Base-by-base conservation (phyloP, 1,140 invertebrate genomes). In the Laupala kohalensis region DNA sequence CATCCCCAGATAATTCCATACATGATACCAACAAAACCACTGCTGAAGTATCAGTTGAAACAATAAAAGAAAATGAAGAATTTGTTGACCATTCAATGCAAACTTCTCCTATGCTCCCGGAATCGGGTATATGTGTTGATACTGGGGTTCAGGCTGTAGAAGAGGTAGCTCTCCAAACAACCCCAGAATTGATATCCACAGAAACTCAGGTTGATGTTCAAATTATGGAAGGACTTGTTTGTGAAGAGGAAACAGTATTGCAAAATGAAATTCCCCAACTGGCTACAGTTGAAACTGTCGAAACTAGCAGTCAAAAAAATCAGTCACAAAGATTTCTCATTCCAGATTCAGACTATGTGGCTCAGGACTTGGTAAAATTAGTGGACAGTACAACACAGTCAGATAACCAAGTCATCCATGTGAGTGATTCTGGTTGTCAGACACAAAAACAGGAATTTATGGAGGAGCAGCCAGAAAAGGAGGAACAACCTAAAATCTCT, bases 231-330 rank as follows among this genome's bases (percentile, higher is more conserved):
- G 63, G 19, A 24, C 19, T 71, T 27, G 27, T 30, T 23, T 63
- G 62, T 15, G 28, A 62, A 71, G 63, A 13, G 37, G 71, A 72
- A 65, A 27, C 30, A 26, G 67, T 19, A 25, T 25, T 53, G 62
- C 66, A 72, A 63, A 72, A 64, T 25, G 25, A 19, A 30, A 19
- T 37, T 23, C 15, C 65, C 13, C 6, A 72, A 67, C 5, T 30
- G 19, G 24, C 25, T 2, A 37, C 5, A 5, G n/a, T 29, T 26
- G 71, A 67, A 72, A 72, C 30, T 6, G 19, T 6, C 26, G 70
- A 71, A 26, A 27, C 70, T 65, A 27, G 25, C 15, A 66, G 24
- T 53, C 70, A 66, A 25, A 71, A 62, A 13, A 71, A 27, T 25
- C 6, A 30, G 5, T 6, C 53, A 6, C 25, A 70, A 70, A 24